Conservation (phyloP, 2,888 invertebrate genomes). For the Phrixothrix hirtus region DNA sequence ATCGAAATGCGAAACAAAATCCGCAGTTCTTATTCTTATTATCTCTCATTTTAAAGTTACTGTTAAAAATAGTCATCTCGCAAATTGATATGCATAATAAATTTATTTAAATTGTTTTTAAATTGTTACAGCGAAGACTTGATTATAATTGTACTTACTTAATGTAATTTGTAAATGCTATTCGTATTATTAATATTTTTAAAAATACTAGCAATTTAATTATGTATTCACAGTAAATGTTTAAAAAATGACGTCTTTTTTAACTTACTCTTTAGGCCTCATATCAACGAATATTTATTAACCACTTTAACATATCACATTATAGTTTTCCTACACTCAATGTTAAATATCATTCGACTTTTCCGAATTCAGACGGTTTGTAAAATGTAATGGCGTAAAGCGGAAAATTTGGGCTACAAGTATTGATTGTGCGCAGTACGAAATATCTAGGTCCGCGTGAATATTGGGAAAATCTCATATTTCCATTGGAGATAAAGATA, state of each 20-base stretch:
- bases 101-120: not conserved
- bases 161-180: too few species aligned
- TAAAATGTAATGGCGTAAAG: conserved; percentile 41
- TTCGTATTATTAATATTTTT: too few species aligned
- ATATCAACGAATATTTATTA: conserved; percentile 37
- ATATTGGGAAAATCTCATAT: conserved; percentile 22
- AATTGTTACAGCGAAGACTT: not conserved
- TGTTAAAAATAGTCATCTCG: not conserved
- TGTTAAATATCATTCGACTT: conserved; percentile 11
- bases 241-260: not conserved
- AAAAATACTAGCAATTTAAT: too few species aligned
- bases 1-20: too few species aligned
- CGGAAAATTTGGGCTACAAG: conserved; percentile 41
- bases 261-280: conserved; percentile 48
- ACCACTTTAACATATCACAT: conserved; percentile 7
- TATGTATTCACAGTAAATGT: too few species aligned
- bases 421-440: conserved; percentile 50
- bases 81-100: not conserved
- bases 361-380: conserved; percentile 32
- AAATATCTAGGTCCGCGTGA: conserved; percentile 22
- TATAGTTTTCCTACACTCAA: too few species aligned
- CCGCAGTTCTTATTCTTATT: too few species aligned
- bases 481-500: conserved; percentile 15
- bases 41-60: not conserved
- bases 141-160: too few species aligned